These are phyloP conservation scores for Neofelis nebulosa DNA, from an alignment of 2,113 vertebrate species.

Conservation along the genomic window DNA sequence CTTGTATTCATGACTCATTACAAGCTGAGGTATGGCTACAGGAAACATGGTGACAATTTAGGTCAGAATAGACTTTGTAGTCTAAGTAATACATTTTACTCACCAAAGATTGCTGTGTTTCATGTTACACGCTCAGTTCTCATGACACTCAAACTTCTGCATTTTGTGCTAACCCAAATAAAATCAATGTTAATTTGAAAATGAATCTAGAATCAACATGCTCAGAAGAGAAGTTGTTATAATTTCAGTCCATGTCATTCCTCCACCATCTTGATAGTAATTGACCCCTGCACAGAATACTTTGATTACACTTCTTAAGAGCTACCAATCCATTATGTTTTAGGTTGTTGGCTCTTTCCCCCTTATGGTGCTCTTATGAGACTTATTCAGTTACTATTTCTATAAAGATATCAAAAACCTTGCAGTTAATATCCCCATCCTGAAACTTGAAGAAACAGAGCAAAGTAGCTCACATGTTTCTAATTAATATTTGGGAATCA, in stretches of 20 bases:
- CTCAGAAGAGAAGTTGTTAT: neutral
- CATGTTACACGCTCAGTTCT: neutral
- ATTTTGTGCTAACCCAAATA: neutral
- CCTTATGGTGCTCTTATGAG: neutral
- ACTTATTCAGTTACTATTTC: neutral
- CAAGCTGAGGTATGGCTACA: neutral
- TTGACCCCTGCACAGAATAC: neutral
- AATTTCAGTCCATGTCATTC: neutral
- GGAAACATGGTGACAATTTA: neutral
- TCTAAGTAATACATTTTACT: neutral
- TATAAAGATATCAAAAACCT: neutral
- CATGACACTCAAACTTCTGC: neutral
- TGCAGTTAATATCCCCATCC: neutral
- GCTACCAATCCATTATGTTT: neutral
- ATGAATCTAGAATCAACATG: neutral
- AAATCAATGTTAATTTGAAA: neutral
- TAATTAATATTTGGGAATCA: neutral
- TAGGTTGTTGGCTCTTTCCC: neutral
- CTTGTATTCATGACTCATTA: neutral
- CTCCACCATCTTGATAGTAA: neutral
- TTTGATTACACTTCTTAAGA: neutral
- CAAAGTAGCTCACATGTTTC: neutral
- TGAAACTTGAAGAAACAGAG: neutral
- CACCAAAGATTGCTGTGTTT: neutral
- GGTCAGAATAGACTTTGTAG: neutral